Evolutionary conservation across 2,888 invertebrate species (phyloP), one percentile per base, ranked within the genome.

Genomic region (Aporophyla lueneburgensis): DNA sequence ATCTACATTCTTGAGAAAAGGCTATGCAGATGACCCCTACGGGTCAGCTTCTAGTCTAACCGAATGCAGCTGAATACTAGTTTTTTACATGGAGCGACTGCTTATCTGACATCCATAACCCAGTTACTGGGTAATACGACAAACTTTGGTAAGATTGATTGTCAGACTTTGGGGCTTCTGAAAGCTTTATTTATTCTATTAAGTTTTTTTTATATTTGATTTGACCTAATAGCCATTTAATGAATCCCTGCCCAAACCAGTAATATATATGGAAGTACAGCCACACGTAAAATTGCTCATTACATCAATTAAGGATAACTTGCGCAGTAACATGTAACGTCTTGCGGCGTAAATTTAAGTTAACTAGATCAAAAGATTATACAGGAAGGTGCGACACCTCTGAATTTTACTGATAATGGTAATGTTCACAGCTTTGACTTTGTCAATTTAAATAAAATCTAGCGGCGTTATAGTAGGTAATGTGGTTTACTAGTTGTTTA

Each of bases 361-460:
- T 70, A 76, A 81, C 24, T 58, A 70, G 54, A 54, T n/a, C n/a
- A n/a, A 58, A 0, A 24, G 24, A 56, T 56, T 56, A 24, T 6
- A 27, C 7, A 58, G 58, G 27, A 58, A 24, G 58, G 6, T 27
- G 3, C 27, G 27, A 27, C 16, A 5, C 7, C 56, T 24, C 56
- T 56, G 56, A 24, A 24, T 59, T 78, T 78, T 69, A 27, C 72
- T 65, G 59, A 74, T 68, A 71, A 27, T 53, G 40, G 53, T 56
- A 59, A 65, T 67, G 49, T 73, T 66, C 70, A 16, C 58, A 56
- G n/a, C 54, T 59, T 40, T 56, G 58, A 27, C 19, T 61, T 40
- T 6, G 68, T 14, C 24, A 65, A 69, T 78, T 73, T 58, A 69
- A 68, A 78, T 74, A 71, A 73, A 58, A 58, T 71, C 58, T 46